Evolutionary conservation across 2,888 invertebrate genomes (phyloP), one percentile per base, ranked within the genome.

Genomic region (Ernsta delagoae): DNA sequence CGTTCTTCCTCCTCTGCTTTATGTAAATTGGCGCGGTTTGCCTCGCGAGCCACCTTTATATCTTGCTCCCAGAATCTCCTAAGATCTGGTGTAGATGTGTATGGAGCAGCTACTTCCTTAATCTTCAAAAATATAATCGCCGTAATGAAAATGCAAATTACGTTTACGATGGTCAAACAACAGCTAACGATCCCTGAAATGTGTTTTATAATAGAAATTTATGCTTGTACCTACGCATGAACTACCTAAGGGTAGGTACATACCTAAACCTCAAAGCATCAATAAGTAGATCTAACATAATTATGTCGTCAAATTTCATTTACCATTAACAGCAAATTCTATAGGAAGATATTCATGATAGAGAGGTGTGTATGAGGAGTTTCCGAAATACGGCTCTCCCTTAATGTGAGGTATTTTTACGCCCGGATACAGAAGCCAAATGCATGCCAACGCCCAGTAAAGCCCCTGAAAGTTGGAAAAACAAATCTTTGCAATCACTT

Each of bases 21-120:
- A 79, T 86, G 95, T 92, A 92, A 78, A 73, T 93, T 94, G 3
- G 95, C 95, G 65, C 94, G 92, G 81, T 96, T 96, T 24, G 94
- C 94, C 76, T 96, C 95, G 36, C 97, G 90, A 0, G 95, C 96
- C n/a, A 96, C 94, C 67, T 95, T 95, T 65, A 97, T 95, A 83
- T 97, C 97, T 74, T 96, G 95, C 81, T 96, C 96, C 97, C 97
- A 97, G 86, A 97, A 97, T 75, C 96, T 91, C 74, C 96, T 94
- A 62, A 97, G 89, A 78, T 96, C 96, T 34, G 96, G 95, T 72
- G 96, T 96, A 0, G 96, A 96, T 0, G 96, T 96, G 78, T 96
- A 96, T 0, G 97, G 97, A 63, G 97, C 97, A 0, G 96, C 96
- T 7, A 97, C 97, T 87, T 97, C 97, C 84, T 97, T 97, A 74